phyloP scores from a whole-genome alignment of 2,888 invertebrate genomes.

The Melieria picta region DNA sequence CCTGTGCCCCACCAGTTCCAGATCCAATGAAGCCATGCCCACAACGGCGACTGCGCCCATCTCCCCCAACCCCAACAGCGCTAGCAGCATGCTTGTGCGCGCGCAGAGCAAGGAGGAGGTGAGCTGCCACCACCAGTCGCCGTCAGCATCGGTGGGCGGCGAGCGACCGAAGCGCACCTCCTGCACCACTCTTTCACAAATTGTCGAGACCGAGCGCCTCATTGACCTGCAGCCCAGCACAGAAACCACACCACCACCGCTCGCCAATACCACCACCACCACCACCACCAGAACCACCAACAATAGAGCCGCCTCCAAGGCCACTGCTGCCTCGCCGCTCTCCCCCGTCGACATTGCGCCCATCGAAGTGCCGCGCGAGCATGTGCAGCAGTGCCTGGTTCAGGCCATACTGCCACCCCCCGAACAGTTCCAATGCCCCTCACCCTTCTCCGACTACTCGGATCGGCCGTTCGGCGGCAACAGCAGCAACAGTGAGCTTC shows the following conservation, averaged over 20 bases:
- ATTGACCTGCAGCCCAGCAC: constrained; percentile 46
- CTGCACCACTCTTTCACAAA: constrained; percentile 58
- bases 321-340: constrained; percentile 50
- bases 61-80: constrained; percentile 46
- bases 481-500: constrained; percentile 69
- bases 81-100: constrained; percentile 46
- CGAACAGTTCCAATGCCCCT: constrained; percentile 77
- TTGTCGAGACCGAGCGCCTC: constrained; percentile 56
- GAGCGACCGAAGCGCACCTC: constrained; percentile 70
- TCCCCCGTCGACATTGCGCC: constrained; percentile 64
- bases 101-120: constrained; percentile 62
- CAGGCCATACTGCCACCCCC: constrained; percentile 81
- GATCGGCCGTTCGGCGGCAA: constrained; percentile 70
- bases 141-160: constrained; percentile 72
- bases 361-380: constrained; percentile 59
- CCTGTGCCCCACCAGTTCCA: constrained; percentile 58
- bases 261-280: constrained; percentile 25
- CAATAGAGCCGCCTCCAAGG: background rate
- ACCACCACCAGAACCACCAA: background rate
- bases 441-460: constrained; percentile 74
- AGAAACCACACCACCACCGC: constrained; percentile 37
- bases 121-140: constrained; percentile 65
- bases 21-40: constrained; percentile 58
- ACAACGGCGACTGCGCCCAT: constrained; percentile 24
- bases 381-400: constrained; percentile 67